Percentiles rank a stretch among this genome's conserved stretches.
Conservation (phyloP, 1,140 invertebrate genomes). For the Drosophila ambigua region DNA sequence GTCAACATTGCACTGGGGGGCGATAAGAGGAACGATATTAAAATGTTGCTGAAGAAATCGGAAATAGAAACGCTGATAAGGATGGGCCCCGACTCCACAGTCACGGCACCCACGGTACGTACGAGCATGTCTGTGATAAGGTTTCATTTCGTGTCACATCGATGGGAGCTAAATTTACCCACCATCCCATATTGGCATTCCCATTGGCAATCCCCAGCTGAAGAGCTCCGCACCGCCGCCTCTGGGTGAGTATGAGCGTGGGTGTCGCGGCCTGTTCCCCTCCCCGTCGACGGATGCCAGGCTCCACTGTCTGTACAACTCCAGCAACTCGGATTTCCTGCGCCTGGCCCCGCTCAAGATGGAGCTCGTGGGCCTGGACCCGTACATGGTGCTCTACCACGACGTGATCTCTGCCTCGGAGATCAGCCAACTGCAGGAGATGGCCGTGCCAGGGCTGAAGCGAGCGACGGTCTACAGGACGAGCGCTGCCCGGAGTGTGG, state of each 20-base stretch:
- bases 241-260: conserved; percentile 88
- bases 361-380: conserved; percentile 93
- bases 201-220: too few relatives aligned
- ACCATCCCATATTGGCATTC: too few relatives aligned
- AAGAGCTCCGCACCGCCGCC: conserved; percentile 51
- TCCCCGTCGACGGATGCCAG: conserved; percentile 49
- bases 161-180: conserved; percentile 15
- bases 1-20: conserved; percentile 49
- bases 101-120: conserved; percentile 5
- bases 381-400: conserved; percentile 94
- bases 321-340: conserved; percentile 89
- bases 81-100: conserved; percentile 81
- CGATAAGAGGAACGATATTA: conserved; percentile 61
- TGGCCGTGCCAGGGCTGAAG: conserved; percentile 93
- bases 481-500: conserved; percentile 90
- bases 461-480: conserved; percentile 93
- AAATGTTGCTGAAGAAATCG: conserved; percentile 88
- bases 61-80: conserved; percentile 85
- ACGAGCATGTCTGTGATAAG: conserved; percentile 30
- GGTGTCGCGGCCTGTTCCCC: conserved; percentile 93
- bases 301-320: conserved; percentile 92
- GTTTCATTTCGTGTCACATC: neutral
- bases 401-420: conserved; percentile 94
- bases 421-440: conserved; percentile 93
- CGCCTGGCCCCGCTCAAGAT: conserved; percentile 94